phyloP scores from a whole-genome alignment of 2,797 vertebrate species.

The Macrochelys suwanniensis region DNA sequence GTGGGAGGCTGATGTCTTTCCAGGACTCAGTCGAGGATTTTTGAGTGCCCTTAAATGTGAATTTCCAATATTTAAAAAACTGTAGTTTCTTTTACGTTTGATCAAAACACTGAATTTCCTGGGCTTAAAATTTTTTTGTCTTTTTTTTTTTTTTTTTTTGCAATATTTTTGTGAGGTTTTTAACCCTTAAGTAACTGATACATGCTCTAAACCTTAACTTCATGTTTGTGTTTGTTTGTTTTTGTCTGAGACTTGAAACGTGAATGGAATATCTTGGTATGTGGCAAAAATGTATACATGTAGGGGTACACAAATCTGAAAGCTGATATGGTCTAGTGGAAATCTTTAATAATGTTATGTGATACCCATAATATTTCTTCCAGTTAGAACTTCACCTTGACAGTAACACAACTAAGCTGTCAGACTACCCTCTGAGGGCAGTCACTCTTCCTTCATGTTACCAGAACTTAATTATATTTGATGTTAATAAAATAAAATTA shows the following conservation, averaged over 20 bases:
- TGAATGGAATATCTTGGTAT: not conserved
- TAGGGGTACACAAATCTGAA: not conserved
- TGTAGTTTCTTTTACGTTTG: not conserved
- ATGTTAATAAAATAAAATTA: conserved; percentile 39
- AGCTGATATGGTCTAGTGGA: not conserved
- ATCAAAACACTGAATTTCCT: not conserved
- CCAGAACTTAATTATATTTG: conserved; percentile 49
- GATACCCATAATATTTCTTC: conserved; percentile 18
- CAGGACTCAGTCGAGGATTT: not conserved
- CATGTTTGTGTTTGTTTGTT: not conserved
- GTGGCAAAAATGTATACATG: not conserved
- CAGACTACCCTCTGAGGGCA: conserved; percentile 16
- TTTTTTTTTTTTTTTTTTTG: not conserved
- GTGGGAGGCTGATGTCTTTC: not conserved
- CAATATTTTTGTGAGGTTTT: not conserved
- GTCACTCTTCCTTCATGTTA: conserved; percentile 41
- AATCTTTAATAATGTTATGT: not conserved
- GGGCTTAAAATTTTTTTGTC: not conserved
- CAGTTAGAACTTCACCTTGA: conserved; percentile 13
- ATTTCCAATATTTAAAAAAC: not conserved
- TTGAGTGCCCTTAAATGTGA: not conserved
- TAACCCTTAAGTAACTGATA: not conserved
- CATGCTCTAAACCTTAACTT: not conserved
- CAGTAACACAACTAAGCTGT: conserved; percentile 26
- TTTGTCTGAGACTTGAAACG: not conserved